These are phyloP conservation scores for Deroplatys truncata DNA, from an alignment of 2,888 invertebrate genomes.

Conservation along the genomic window DNA sequence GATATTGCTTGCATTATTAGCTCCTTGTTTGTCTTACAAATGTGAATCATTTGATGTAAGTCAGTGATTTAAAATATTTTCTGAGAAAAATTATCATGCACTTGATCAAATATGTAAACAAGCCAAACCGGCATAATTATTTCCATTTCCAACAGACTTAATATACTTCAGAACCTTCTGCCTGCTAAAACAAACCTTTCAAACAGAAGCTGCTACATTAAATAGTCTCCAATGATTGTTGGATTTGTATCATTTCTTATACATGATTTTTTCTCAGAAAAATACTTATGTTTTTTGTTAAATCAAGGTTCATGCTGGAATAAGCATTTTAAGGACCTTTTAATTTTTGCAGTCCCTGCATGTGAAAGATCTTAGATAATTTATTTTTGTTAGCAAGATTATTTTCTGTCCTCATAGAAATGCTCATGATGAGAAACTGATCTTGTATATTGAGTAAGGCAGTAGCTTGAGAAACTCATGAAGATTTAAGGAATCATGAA, in stretches of 20 bases:
- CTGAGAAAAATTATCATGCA: neutral
- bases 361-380: neutral
- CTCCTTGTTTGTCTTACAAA: neutral
- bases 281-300: neutral
- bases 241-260: neutral
- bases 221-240: neutral
- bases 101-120: neutral
- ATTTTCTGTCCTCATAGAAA: neutral
- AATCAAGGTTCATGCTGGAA: neutral
- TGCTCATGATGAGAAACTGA: neutral
- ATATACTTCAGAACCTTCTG: neutral
- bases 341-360: neutral
- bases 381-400: neutral
- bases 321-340: neutral
- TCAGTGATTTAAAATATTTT: neutral
- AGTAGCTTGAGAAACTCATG: neutral
- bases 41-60: neutral
- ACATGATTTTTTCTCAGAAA: neutral
- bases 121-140: no score
- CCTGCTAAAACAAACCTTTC: neutral
- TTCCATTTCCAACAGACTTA: no score
- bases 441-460: neutral
- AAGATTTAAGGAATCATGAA: neutral
- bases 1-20: constrained; percentile 14
- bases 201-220: neutral